phyloP scores from a whole-genome alignment of 2,113 vertebrate genomes.

The Cariama cristata region DNA sequence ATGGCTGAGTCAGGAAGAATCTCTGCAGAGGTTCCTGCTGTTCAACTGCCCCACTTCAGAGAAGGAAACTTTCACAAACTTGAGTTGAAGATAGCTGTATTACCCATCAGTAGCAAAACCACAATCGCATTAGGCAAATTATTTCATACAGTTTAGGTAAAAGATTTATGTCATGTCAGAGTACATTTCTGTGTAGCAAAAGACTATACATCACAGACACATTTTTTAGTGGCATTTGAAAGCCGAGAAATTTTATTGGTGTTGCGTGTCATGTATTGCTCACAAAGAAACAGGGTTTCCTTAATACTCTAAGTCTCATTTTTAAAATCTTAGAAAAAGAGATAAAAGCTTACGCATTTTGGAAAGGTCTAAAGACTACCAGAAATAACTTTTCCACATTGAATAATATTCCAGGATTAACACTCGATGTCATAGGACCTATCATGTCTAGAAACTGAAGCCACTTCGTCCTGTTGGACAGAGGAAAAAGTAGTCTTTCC shows the following conservation, averaged over 20 bases:
- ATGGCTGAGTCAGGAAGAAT: background rate
- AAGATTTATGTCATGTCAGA: background rate
- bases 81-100: background rate
- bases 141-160: background rate
- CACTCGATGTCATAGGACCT: background rate
- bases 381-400: conserved; percentile 18
- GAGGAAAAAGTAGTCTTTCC: background rate
- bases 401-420: conserved; percentile 20
- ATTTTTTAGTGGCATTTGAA: background rate
- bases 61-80: background rate
- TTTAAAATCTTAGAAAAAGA: background rate
- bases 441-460: background rate
- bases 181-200: background rate
- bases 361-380: background rate
- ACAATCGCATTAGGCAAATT: background rate
- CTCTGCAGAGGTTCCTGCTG: background rate
- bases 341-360: conserved; percentile 19
- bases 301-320: background rate
- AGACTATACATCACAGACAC: background rate
- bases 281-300: background rate
- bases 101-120: background rate
- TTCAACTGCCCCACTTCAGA: background rate
- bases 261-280: background rate
- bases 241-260: background rate
- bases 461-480: background rate